Base-by-base conservation (phyloP, 2,797 vertebrate genomes). In the Tauraco hartlaubi region DNA sequence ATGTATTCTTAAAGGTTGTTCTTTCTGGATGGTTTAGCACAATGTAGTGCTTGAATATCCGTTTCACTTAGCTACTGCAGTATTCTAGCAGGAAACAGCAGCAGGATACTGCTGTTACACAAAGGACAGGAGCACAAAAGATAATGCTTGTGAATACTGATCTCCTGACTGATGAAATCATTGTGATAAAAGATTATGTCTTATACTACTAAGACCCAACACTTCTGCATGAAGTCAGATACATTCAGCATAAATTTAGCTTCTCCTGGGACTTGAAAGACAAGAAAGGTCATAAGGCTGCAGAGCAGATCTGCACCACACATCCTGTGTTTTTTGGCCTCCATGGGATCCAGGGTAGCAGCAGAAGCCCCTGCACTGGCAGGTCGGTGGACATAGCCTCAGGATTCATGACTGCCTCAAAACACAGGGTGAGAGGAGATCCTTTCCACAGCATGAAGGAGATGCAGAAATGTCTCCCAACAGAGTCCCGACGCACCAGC, bases 21-120 rank as follows among this genome's bases (percentile, higher is more conserved):
- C 55, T 85, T 94, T 91, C 72, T 83, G 85, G 59, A 44, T 88
- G 49, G 56, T 71, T 94, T 92, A 91, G 83, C 90, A 88, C 69
- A 86, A 69, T 29, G 52, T 3, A 79, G 62, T 41, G 15, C 33
- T 39, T 56, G 33, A 67, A 76, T n/a, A 94, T 54, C 55, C 44
- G 79, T 84, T 92, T 87, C 77, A 77, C 37, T 93, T 67, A 71
- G 66, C 58, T 94, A 29, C 61, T 77, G 79, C 68, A 52, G 56
- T 49, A 61, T 54, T 92, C 49, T 51, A 86, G 39, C 67, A 93
- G 52, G 51, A 73, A 90, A 90, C 44, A 44, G 51, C 80, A 78
- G 69, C 69, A 86, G 73, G 69, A 86, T 74, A 62, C n/a, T n/a
- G 44, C 35, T 73, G 23, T 77, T 83, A 88, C 2, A 26, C 44